phyloP scores from a whole-genome alignment of 1,140 invertebrate species.

The Cyrtorhinus lividipennis region DNA sequence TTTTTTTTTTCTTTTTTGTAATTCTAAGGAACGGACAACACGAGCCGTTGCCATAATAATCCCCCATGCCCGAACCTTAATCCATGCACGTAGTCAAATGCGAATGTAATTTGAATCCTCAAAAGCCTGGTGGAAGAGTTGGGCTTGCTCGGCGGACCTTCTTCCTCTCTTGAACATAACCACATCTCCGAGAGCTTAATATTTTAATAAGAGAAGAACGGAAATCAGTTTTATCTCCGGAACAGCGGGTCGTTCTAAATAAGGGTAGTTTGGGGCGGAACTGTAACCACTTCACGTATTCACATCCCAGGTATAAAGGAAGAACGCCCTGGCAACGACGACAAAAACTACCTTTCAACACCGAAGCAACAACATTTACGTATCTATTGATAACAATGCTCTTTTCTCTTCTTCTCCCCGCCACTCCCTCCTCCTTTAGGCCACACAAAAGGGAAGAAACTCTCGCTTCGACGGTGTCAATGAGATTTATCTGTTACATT shows the following conservation, averaged over 20 bases:
- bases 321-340: not conserved
- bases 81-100: constrained; percentile 4
- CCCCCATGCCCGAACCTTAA: not conserved
- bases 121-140: not conserved
- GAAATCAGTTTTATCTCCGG: not conserved
- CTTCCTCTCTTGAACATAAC: not conserved
- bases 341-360: not conserved
- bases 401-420: not conserved
- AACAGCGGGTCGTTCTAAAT: not conserved
- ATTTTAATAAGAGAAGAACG: constrained; percentile 7
- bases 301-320: not conserved
- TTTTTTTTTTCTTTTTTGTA: not conserved
- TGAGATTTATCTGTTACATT: not conserved
- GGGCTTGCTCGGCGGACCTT: not conserved
- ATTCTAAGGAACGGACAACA: not conserved
- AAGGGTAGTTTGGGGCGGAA: not conserved
- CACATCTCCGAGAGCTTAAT: constrained; percentile 1
- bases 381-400: not conserved
- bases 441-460: not conserved
- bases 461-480: not conserved
- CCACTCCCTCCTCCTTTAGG: not conserved
- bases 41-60: not conserved
- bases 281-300: not conserved
- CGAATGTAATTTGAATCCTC: constrained; percentile 9
- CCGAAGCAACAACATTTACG: not conserved